These are phyloP conservation scores for Rhagonycha lutea DNA, from an alignment of 2,888 invertebrate species.

Conservation along the genomic window DNA sequence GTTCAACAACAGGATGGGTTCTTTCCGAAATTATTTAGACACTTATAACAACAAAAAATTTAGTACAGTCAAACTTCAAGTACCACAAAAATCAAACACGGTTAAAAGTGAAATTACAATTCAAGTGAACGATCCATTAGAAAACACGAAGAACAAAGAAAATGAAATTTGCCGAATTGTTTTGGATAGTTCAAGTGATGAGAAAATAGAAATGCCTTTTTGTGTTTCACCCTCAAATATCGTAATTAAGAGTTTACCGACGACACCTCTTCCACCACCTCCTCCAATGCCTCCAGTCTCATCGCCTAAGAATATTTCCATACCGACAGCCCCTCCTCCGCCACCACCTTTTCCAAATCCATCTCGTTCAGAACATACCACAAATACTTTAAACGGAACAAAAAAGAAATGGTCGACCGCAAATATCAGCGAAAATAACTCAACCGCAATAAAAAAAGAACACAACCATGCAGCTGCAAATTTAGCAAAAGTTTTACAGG, in stretches of 20 bases:
- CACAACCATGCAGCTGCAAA: conserved; percentile 17
- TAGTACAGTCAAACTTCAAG: conserved; percentile 37
- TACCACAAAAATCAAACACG: conserved; percentile 25
- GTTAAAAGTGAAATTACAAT: conserved; percentile 47
- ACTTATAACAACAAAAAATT: conserved; percentile 40
- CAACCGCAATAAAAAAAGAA: not conserved
- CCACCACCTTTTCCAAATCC: conserved; percentile 26
- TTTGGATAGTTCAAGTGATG: not conserved
- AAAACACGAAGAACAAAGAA: not conserved
- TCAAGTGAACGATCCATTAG: conserved; percentile 37
- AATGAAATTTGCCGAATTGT: not conserved
- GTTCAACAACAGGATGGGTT: conserved; percentile 16
- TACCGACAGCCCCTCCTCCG: conserved; percentile 34
- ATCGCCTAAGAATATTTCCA: not conserved
- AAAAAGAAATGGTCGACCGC: conserved; percentile 10
- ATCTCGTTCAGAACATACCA: not conserved
- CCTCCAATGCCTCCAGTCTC: conserved; percentile 5
- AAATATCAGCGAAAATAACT: not conserved
- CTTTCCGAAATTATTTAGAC: conserved; percentile 40
- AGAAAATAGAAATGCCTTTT: not conserved
- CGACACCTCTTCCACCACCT: conserved; percentile 1
- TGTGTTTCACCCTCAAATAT: not conserved
- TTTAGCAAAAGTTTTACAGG: conserved; percentile 19
- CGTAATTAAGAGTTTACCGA: not conserved
- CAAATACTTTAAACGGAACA: not conserved